phyloP scores from a whole-genome alignment of 2,113 vertebrate genomes.

The Percopsis transmontana region DNA sequence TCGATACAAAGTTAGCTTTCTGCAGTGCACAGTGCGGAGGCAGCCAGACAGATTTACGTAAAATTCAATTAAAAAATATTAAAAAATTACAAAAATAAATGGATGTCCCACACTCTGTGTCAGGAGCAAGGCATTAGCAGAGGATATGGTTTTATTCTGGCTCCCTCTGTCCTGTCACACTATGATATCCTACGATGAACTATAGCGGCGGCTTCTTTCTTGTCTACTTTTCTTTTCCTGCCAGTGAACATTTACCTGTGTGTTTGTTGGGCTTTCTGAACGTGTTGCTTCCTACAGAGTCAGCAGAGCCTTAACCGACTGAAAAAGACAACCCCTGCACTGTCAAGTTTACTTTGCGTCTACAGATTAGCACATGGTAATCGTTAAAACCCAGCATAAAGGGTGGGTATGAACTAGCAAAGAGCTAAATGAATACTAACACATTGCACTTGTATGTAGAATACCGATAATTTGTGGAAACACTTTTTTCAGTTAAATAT shows the following conservation, averaged over 20 bases:
- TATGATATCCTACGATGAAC: constrained; percentile 38
- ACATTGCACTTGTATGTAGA: background rate
- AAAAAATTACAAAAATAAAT: constrained; percentile 48
- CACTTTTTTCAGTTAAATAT: background rate
- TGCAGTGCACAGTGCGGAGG: constrained; percentile 72
- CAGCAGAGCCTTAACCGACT: constrained; percentile 81
- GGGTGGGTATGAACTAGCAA: constrained; percentile 22
- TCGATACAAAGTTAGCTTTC: constrained; percentile 44
- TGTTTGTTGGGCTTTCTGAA: constrained; percentile 71
- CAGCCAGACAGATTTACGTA: constrained; percentile 67
- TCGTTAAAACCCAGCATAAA: constrained; percentile 35
- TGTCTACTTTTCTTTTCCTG: constrained; percentile 21
- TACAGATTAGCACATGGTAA: constrained; percentile 54
- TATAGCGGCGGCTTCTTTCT: background rate
- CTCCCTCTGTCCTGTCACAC: constrained; percentile 75
- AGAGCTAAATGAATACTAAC: constrained; percentile 43
- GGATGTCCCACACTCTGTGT: constrained; percentile 47
- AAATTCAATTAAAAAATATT: background rate
- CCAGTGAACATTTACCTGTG: constrained; percentile 66
- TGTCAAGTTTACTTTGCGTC: constrained; percentile 50
- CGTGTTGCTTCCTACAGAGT: constrained; percentile 73
- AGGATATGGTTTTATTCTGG: constrained; percentile 61
- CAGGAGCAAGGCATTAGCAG: constrained; percentile 48
- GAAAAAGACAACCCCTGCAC: constrained; percentile 77
- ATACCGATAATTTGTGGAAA: background rate